A percentile compares a stretch with the other conserved stretches of the same genome.
Evolutionary conservation across 2,113 vertebrate genomes (phyloP).

Genomic region (Macquaria ambigua): DNA sequence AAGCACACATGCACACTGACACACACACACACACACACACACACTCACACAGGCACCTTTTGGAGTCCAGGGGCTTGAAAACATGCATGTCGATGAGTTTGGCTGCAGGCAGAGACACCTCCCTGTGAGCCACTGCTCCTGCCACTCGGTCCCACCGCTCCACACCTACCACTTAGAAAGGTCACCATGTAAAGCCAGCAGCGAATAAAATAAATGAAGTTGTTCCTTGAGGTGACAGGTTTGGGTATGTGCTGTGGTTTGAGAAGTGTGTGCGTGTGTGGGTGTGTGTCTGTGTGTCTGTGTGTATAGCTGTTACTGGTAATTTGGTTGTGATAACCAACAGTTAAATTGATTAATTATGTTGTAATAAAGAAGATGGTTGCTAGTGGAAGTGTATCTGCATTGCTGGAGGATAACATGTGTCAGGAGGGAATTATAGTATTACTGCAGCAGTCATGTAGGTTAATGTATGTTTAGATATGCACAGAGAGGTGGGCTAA

Average conservation of each 20-base stretch:
- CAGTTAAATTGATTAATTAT: slow-evolving; percentile 40
- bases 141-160: slow-evolving; percentile 35
- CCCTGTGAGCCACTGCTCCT: slow-evolving; percentile 45
- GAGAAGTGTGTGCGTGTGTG: neutral
- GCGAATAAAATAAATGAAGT: slow-evolving; percentile 48
- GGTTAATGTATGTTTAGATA: neutral
- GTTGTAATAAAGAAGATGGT: slow-evolving; percentile 8
- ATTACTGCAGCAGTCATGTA: neutral
- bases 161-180: slow-evolving; percentile 58
- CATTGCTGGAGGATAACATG: neutral
- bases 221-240: slow-evolving; percentile 56
- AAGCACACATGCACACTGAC: slow-evolving; percentile 1
- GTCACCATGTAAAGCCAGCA: slow-evolving; percentile 56
- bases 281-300: slow-evolving; percentile 14
- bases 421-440: neutral
- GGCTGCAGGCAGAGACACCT: slow-evolving; percentile 60
- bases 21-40: neutral
- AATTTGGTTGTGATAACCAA: slow-evolving; percentile 12
- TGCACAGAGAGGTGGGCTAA: neutral
- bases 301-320: neutral
- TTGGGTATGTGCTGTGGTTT: slow-evolving; percentile 14
- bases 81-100: slow-evolving; percentile 66
- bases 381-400: slow-evolving; percentile 8
- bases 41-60: slow-evolving; percentile 20
- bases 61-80: slow-evolving; percentile 45